These are phyloP conservation scores for Lepidocolaptes lacrymiger DNA, from an alignment of 2,797 vertebrate genomes.

Conservation along the genomic window DNA sequence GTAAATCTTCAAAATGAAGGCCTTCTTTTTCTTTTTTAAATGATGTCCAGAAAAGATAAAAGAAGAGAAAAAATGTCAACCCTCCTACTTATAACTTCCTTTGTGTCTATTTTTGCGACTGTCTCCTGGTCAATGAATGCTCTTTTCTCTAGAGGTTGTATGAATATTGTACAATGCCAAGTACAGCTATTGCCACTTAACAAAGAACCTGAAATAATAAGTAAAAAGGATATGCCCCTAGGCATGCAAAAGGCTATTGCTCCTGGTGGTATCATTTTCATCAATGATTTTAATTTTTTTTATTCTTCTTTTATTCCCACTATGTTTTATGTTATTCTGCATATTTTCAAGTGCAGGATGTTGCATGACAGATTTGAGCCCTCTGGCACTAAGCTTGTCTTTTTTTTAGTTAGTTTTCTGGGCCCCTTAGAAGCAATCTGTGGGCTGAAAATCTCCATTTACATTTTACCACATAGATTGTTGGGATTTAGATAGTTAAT, in stretches of 20 bases:
- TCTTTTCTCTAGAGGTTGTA: background rate
- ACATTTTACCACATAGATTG: background rate
- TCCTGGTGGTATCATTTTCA: conserved; percentile 44
- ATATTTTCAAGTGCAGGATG: background rate
- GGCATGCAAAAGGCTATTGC: background rate
- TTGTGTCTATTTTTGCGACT: background rate
- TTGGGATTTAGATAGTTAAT: conserved; percentile 52
- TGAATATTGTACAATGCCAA: background rate
- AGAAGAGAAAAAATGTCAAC: background rate
- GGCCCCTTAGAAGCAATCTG: background rate
- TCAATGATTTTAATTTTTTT: background rate
- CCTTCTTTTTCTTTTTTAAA: background rate
- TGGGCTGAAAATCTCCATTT: background rate
- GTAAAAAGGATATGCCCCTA: background rate
- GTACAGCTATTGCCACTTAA: background rate
- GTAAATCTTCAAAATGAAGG: background rate
- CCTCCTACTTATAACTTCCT: background rate
- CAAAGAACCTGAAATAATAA: conserved; percentile 12
- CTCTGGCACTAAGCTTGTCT: background rate
- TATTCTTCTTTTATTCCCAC: background rate
- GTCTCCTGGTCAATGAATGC: background rate
- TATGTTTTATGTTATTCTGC: background rate
- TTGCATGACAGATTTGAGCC: background rate
- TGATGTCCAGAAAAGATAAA: background rate
- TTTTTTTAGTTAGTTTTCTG: background rate